These are phyloP conservation scores for Orestias chungarensis DNA, from an alignment of 2,797 vertebrate species.

Conservation along the genomic window DNA sequence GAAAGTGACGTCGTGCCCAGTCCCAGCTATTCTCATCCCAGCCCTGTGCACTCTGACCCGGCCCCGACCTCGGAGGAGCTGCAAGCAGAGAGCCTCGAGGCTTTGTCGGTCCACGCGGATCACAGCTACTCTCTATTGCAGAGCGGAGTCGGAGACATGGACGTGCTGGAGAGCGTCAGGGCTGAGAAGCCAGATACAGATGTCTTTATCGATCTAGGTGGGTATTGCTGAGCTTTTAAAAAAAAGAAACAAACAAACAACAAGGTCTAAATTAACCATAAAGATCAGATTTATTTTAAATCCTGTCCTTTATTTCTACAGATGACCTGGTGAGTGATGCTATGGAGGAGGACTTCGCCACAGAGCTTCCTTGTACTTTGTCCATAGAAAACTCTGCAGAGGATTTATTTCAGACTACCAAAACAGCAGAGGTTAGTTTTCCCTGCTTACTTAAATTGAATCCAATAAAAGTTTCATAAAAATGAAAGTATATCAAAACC, in stretches of 20 bases:
- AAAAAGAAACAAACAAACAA: background rate
- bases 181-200: constrained; percentile 78
- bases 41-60: constrained; percentile 57
- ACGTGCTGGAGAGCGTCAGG: constrained; percentile 76
- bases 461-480: background rate
- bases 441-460: background rate
- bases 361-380: constrained; percentile 77
- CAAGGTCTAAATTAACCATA: background rate
- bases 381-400: constrained; percentile 73
- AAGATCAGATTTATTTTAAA: constrained; percentile 3
- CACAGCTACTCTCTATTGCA: constrained; percentile 87
- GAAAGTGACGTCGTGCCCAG: constrained; percentile 65
- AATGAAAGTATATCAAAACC: background rate
- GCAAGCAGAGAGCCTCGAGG: constrained; percentile 65
- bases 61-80: constrained; percentile 40
- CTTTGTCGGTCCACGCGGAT: constrained; percentile 79
- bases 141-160: constrained; percentile 42
- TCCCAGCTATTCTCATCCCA: constrained; percentile 67
- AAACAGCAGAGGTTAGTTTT: constrained; percentile 65
- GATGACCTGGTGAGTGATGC: constrained; percentile 77
- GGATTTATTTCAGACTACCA: constrained; percentile 25
- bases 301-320: constrained; percentile 31
- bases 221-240: constrained; percentile 12
- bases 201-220: constrained; percentile 86
- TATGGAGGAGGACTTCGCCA: constrained; percentile 69